Conservation (phyloP, 2,888 invertebrate genomes). For the Xylota segnis region DNA sequence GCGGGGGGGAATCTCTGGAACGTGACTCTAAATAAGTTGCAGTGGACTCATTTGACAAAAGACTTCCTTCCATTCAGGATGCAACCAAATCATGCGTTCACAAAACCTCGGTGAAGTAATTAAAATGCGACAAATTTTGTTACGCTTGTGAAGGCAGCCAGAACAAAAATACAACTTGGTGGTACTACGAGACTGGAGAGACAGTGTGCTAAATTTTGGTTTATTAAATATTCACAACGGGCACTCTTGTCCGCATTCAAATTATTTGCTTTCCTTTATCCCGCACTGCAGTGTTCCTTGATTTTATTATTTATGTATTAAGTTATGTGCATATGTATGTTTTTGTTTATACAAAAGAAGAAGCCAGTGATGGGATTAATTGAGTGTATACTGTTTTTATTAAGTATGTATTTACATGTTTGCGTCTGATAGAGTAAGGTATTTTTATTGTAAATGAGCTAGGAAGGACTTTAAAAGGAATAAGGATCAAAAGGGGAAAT, state of each 20-base stretch:
- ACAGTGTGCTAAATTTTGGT: background rate
- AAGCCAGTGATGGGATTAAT: too few relatives aligned
- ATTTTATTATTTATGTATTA: background rate
- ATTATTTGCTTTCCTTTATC: constrained; percentile 1
- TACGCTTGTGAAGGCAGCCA: background rate
- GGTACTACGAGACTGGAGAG: background rate
- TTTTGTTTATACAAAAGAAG: too few relatives aligned
- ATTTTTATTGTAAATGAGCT: too few relatives aligned
- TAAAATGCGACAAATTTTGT: constrained; percentile 33
- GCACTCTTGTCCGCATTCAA: background rate
- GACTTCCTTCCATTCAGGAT: background rate
- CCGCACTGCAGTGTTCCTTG: constrained; percentile 12
- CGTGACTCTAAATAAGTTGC: background rate
- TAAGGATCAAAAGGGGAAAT: too few relatives aligned
- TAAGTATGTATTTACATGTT: too few relatives aligned
- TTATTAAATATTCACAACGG: constrained; percentile 30
- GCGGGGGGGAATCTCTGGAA: too few relatives aligned
- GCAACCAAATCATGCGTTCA: background rate
- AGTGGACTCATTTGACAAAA: constrained; percentile 10
- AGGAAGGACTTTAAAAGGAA: too few relatives aligned
- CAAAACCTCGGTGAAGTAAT: constrained; percentile 12
- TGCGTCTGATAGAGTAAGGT: too few relatives aligned
- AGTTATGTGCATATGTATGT: background rate
- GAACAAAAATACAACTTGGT: background rate
- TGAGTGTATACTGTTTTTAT: too few relatives aligned